A percentile compares a stretch with the other conserved stretches of the same genome.
phyloP scores from a whole-genome alignment of 2,888 invertebrate species.

The Cheilosia variabilis region DNA sequence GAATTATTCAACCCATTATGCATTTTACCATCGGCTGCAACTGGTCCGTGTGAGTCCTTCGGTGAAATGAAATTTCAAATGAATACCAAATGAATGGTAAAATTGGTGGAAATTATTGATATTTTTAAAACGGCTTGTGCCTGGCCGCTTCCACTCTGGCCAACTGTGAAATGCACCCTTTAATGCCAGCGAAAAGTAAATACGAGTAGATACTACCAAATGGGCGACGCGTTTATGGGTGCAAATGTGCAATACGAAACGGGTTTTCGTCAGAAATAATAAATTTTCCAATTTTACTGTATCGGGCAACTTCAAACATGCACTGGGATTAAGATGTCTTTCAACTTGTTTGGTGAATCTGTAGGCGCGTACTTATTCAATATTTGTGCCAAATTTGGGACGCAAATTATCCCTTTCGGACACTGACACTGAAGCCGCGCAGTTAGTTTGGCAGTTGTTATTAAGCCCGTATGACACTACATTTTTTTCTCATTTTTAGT shows the following conservation, averaged over 20 bases:
- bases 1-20: background rate
- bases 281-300: conserved; percentile 18
- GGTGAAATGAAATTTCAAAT: conserved; percentile 53
- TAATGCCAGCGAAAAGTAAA: conserved; percentile 13
- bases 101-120: conserved; percentile 70
- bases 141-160: conserved; percentile 57
- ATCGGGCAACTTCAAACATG: too few species aligned
- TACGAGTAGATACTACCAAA: background rate
- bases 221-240: conserved; percentile 46
- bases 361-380: too few species aligned
- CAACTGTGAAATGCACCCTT: conserved; percentile 12
- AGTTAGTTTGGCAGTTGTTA: too few species aligned
- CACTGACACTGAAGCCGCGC: too few species aligned
- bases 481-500: too few species aligned
- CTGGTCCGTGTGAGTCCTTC: conserved; percentile 15
- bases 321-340: too few species aligned
- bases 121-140: conserved; percentile 67
- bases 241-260: conserved; percentile 32
- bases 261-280: conserved; percentile 3
- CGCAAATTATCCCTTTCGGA: too few species aligned
- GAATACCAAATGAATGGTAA: conserved; percentile 66
- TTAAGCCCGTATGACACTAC: too few species aligned
- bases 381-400: too few species aligned
- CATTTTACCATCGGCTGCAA: conserved; percentile 12
- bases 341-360: too few species aligned